These are phyloP conservation scores for Aporophyla nigra DNA, from an alignment of 2,888 invertebrate species.

Conservation along the genomic window DNA sequence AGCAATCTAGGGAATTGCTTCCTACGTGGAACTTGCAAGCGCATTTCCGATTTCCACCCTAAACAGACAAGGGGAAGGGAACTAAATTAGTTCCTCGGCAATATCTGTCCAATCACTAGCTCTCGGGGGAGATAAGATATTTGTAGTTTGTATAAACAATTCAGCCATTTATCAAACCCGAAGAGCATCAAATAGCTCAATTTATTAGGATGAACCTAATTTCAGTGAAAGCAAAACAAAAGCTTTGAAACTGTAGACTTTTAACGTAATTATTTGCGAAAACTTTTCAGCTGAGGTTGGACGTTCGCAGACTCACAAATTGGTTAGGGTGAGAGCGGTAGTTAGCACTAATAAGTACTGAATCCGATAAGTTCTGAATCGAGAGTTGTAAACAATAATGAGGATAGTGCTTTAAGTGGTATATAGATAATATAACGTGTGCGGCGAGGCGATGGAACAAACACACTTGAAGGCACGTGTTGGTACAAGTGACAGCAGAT, in stretches of 20 bases:
- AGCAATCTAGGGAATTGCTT: conserved; percentile 60
- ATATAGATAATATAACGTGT: conserved; percentile 20
- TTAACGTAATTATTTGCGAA: conserved; percentile 24
- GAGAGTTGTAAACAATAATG: conserved; percentile 28
- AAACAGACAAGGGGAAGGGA: conserved; percentile 51
- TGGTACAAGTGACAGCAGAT: conserved; percentile 62
- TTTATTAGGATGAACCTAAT: conserved; percentile 21
- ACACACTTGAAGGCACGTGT: conserved; percentile 59
- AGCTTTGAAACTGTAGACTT: conserved; percentile 43
- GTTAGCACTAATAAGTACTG: conserved; percentile 17
- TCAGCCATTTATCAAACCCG: conserved; percentile 42
- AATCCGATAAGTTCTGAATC: conserved; percentile 8
- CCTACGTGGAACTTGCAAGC: conserved; percentile 50
- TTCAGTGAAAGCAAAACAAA: conserved; percentile 23
- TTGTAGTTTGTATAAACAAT: conserved; percentile 41
- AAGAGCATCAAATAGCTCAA: conserved; percentile 24
- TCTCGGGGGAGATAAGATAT: conserved; percentile 48
- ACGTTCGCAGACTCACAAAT: conserved; percentile 31
- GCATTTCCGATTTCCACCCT: conserved; percentile 62
- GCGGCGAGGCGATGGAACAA: conserved; percentile 20
- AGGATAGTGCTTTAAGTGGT: conserved; percentile 32
- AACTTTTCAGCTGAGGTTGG: conserved; percentile 31
- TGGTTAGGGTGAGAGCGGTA: not conserved
- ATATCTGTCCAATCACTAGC: conserved; percentile 50
- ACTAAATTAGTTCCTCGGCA: conserved; percentile 53